Evolutionary conservation across 2,113 vertebrate species (phyloP).

Genomic region (Lampris megalopsis): DNA sequence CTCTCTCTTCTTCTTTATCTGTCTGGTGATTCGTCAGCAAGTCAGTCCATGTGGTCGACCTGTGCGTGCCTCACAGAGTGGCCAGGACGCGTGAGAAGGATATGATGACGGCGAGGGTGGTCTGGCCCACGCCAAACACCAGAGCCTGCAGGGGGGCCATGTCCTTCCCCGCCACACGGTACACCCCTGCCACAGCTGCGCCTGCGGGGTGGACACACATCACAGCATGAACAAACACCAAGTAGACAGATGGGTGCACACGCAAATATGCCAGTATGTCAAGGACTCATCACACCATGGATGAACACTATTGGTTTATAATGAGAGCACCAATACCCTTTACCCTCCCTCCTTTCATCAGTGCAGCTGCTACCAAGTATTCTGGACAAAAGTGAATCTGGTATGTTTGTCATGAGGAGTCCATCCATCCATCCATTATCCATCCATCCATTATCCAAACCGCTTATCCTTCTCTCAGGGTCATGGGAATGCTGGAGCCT

Average conservation of each 20-base stretch:
- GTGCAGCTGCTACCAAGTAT: neutral
- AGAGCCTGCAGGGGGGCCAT: conserved; percentile 97
- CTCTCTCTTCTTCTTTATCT: neutral
- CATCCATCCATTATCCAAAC: too few species aligned
- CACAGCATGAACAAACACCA: conserved; percentile 14
- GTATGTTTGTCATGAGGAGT: neutral
- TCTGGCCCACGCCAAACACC: conserved; percentile 96
- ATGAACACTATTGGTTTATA: conserved; percentile 1
- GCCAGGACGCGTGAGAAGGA: conserved; percentile 96
- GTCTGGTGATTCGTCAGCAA: conserved; percentile 17
- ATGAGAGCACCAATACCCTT: conserved; percentile 2
- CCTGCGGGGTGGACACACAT: conserved; percentile 75
- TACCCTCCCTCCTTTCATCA: conserved; percentile 3
- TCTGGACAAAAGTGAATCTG: neutral
- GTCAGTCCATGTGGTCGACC: neutral
- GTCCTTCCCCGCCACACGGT: conserved; percentile 95
- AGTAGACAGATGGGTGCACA: neutral
- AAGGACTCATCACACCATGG: conserved; percentile 2
- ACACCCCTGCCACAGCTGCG: conserved; percentile 95
- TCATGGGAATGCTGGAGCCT: too few species aligned
- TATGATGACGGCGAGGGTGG: conserved; percentile 91
- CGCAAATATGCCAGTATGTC: neutral
- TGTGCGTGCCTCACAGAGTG: conserved; percentile 86
- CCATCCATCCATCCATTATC: too few species aligned
- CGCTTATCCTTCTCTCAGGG: too few species aligned